Conservation (phyloP, 2,113 vertebrate species). For the Meleagris gallopavo region DNA sequence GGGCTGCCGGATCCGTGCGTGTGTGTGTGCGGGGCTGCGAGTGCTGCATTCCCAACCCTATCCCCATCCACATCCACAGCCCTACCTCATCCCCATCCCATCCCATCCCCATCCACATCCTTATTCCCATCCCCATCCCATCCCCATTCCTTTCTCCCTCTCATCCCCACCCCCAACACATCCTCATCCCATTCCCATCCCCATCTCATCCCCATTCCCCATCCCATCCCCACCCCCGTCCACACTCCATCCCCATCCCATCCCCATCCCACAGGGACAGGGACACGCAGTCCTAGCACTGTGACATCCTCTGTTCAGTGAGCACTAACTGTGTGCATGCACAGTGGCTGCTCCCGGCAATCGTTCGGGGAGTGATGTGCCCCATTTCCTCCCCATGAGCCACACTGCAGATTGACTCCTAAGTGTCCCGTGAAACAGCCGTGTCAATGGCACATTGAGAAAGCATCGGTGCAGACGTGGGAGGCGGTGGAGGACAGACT, state of each 20-base stretch:
- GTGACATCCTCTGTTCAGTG: slow-evolving; percentile 42
- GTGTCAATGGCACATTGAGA: slow-evolving; percentile 51
- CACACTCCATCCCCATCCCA: neutral
- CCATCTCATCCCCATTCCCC: no score
- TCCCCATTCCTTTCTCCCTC: no score
- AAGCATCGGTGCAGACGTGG: neutral
- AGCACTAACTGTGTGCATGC: slow-evolving; percentile 46
- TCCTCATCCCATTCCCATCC: no score
- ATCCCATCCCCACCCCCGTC: no score
- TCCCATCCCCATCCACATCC: no score
- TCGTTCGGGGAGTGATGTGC: slow-evolving; percentile 67
- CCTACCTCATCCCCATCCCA: no score
- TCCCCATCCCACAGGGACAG: neutral
- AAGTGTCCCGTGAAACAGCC: slow-evolving; percentile 77
- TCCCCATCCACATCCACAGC: neutral
- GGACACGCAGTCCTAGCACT: neutral
- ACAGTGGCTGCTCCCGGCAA: slow-evolving; percentile 41
- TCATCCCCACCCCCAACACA: no score
- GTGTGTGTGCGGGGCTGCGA: neutral
- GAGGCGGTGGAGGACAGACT: neutral
- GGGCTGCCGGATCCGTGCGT: slow-evolving; percentile 66
- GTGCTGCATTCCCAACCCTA: neutral
- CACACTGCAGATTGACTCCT: slow-evolving; percentile 74
- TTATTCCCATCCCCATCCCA: neutral
- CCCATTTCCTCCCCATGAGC: slow-evolving; percentile 71